A percentile compares a stretch with the other conserved stretches of the same genome.
phyloP scores from a whole-genome alignment of 2,888 invertebrate genomes.

The Acanthosepion esculentum region DNA sequence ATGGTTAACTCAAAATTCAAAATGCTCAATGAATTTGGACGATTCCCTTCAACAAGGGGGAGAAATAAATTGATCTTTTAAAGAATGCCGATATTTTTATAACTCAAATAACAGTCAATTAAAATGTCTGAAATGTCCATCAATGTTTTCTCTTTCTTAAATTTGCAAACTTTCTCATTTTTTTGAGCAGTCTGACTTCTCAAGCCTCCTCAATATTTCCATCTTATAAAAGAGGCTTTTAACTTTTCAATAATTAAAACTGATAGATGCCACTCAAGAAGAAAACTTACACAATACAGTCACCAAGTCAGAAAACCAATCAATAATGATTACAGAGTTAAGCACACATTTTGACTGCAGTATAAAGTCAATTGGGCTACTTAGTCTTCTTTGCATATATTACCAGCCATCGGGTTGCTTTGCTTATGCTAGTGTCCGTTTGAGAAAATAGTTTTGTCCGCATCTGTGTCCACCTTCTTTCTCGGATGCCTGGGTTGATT shows the following conservation, averaged over 20 bases:
- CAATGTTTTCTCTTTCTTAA: neutral
- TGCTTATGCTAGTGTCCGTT: neutral
- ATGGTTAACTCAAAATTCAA: neutral
- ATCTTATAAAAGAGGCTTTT: conserved; percentile 20
- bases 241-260: conserved; percentile 20
- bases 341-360: neutral
- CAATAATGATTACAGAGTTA: neutral
- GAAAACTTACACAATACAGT: neutral
- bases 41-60: neutral
- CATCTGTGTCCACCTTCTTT: too few relatives aligned
- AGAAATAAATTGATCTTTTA: neutral
- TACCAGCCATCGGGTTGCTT: neutral
- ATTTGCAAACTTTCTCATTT: neutral
- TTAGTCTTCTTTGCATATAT: neutral
- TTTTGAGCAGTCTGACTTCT: neutral
- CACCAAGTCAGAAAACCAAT: neutral
- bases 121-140: neutral
- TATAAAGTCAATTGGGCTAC: neutral
- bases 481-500: too few relatives aligned
- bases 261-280: conserved; percentile 18
- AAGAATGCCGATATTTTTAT: neutral
- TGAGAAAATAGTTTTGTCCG: too few relatives aligned
- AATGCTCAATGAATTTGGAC: neutral
- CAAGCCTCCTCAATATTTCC: conserved; percentile 20
- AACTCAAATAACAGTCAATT: neutral